Evolutionary conservation across 2,113 vertebrate genomes (phyloP).

Genomic region (Bubalus kerabau): DNA sequence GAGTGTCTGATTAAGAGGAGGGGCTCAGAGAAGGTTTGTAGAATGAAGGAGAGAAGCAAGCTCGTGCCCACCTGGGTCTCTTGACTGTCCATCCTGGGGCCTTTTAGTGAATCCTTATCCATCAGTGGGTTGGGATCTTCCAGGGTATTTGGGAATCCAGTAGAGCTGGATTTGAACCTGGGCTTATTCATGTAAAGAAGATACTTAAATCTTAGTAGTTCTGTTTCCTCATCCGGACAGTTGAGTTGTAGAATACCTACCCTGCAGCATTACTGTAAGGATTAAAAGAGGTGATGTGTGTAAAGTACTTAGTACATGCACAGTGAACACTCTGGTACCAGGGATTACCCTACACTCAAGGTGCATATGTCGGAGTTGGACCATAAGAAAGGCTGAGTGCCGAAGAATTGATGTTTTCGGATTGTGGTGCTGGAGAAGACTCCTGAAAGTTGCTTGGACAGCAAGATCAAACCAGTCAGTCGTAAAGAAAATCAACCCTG

Average conservation of each 20-base stretch:
- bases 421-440: not conserved
- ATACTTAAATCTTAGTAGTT: not conserved
- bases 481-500: not conserved
- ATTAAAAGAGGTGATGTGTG: not conserved
- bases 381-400: not conserved
- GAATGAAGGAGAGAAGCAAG: not conserved
- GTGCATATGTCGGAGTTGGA: not conserved
- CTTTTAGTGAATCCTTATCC: not conserved
- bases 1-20: not conserved
- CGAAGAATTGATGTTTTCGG: not conserved
- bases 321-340: accelerated
- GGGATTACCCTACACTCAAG: accelerated
- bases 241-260: too few relatives aligned
- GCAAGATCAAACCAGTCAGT: not conserved
- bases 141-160: not conserved
- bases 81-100: not conserved
- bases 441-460: not conserved
- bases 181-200: not conserved
- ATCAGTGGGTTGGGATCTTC: not conserved
- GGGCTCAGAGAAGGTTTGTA: not conserved
- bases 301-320: accelerated
- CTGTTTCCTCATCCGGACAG: not conserved
- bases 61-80: not conserved
- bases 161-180: not conserved
- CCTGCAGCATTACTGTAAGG: not conserved